phyloP scores from a whole-genome alignment of 2,797 vertebrate species.

The Anas georgica region DNA sequence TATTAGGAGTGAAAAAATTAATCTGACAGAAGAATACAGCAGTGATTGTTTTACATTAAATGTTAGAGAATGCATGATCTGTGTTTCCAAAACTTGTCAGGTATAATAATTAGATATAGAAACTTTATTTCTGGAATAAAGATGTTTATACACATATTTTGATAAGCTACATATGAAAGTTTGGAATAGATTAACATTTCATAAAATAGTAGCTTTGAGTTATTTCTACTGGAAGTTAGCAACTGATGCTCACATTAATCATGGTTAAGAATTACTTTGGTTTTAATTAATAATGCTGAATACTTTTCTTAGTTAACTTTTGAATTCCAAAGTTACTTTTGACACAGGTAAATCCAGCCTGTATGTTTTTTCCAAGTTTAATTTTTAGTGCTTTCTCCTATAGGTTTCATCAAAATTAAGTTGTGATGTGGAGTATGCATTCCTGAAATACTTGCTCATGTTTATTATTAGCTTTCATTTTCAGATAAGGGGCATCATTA shows the following conservation, averaged over 20 bases:
- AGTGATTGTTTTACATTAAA: slow-evolving; percentile 77
- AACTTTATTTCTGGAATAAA: slow-evolving; percentile 45
- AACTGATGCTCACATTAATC: neutral
- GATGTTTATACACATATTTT: slow-evolving; percentile 1
- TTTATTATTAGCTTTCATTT: slow-evolving; percentile 37
- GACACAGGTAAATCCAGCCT: neutral
- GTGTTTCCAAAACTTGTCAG: slow-evolving; percentile 67
- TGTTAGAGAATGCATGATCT: slow-evolving; percentile 35
- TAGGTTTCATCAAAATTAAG: neutral
- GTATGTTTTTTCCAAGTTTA: neutral
- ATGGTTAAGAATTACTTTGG: neutral
- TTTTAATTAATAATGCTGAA: neutral
- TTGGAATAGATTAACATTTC: slow-evolving; percentile 60
- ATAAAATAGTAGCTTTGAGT: slow-evolving; percentile 35
- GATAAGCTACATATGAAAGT: slow-evolving; percentile 47
- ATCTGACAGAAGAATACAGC: slow-evolving; percentile 79
- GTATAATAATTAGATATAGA: slow-evolving; percentile 48
- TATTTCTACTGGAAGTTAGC: slow-evolving; percentile 24
- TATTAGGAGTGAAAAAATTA: slow-evolving; percentile 69
- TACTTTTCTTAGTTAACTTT: neutral
- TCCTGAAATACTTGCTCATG: neutral
- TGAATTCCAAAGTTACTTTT: neutral
- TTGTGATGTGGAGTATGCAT: neutral
- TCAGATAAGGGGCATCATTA: neutral
- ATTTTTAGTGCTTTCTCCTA: neutral